A percentile compares a stretch with the other conserved stretches of the same genome.
phyloP scores from a whole-genome alignment of 2,888 invertebrate species.

The Coecobrya sp. region DNA sequence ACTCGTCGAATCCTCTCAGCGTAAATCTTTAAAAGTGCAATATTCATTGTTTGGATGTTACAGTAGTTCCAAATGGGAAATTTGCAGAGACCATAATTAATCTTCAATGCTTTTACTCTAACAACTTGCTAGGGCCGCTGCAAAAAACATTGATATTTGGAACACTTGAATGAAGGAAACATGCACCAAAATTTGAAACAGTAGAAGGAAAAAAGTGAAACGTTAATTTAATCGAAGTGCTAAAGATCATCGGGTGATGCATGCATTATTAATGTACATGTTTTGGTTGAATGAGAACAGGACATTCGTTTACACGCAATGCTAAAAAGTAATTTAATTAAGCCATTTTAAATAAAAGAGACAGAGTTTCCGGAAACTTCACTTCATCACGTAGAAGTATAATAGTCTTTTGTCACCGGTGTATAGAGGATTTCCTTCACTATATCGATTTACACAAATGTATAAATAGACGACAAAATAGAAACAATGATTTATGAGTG shows the following conservation, averaged over 20 bases:
- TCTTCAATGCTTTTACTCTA: background rate
- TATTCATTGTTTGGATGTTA: background rate
- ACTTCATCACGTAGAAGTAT: background rate
- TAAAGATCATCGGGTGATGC: background rate
- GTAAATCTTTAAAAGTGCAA: slow-evolving; percentile 8
- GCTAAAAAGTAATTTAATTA: slow-evolving; percentile 31
- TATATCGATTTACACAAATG: background rate
- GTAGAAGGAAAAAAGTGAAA: background rate
- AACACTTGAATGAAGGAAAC: background rate
- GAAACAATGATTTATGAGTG: slow-evolving; percentile 40
- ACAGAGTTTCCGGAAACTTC: background rate
- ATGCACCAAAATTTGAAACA: background rate
- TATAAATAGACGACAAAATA: background rate
- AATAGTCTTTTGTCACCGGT: background rate
- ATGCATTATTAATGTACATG: background rate
- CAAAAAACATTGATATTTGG: background rate
- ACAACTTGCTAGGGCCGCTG: background rate
- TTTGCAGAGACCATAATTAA: slow-evolving; percentile 15
- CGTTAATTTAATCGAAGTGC: background rate
- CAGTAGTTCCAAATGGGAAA: background rate
- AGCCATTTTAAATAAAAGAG: background rate
- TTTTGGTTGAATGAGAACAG: background rate
- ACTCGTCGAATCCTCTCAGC: background rate
- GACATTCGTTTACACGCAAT: background rate
- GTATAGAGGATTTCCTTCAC: background rate